A percentile compares a stretch with the other conserved stretches of the same genome.
Evolutionary conservation across 1,140 invertebrate species (phyloP).

Genomic region (Sycophila sp.): DNA sequence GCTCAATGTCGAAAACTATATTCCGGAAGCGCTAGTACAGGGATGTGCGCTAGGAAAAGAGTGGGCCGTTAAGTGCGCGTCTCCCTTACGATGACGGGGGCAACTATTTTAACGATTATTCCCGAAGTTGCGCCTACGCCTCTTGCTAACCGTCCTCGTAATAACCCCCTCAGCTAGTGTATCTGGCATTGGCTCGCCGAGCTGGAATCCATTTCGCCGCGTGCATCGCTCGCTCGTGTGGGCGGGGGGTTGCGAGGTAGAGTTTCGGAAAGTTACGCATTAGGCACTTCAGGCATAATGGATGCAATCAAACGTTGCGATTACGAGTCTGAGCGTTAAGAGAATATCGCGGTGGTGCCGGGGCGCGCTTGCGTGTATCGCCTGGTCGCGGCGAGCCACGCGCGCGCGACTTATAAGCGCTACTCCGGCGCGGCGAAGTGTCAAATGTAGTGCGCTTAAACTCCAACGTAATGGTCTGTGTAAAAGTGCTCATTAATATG

Average conservation of each 20-base stretch:
- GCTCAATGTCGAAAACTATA: too few species aligned
- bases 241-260: background rate
- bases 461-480: too few species aligned
- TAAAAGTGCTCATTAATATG: too few species aligned
- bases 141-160: background rate
- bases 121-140: background rate
- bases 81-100: background rate
- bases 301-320: conserved; percentile 58
- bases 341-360: too few species aligned
- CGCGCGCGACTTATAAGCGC: too few species aligned
- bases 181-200: background rate
- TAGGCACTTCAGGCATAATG: conserved; percentile 54
- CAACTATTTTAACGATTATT: conserved; percentile 31
- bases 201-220: conserved; percentile 45
- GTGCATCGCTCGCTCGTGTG: background rate
- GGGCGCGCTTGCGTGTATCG: too few species aligned
- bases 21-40: too few species aligned
- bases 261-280: conserved; percentile 55
- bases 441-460: too few species aligned
- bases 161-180: background rate
- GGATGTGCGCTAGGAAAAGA: too few species aligned
- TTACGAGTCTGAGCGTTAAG: conserved; percentile 43
- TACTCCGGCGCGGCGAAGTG: too few species aligned
- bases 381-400: too few species aligned
- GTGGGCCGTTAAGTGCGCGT: too few species aligned